These are phyloP conservation scores for Arnoldichthys spilopterus DNA, from an alignment of 2,797 vertebrate genomes.

Conservation along the genomic window DNA sequence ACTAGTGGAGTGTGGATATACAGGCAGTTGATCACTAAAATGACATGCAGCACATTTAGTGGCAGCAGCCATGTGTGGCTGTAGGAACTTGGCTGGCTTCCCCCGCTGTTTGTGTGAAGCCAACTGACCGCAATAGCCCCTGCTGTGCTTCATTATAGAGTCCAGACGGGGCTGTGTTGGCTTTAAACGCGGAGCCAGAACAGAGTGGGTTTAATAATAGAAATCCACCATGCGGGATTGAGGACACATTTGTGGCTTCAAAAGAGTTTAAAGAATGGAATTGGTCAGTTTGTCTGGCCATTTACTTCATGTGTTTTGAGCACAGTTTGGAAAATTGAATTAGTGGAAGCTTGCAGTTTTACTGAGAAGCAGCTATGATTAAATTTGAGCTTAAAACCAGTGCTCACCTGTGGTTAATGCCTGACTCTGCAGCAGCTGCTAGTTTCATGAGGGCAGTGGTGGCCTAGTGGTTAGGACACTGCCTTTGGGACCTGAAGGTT, in stretches of 20 bases:
- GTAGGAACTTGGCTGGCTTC: background rate
- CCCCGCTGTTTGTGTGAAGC: slow-evolving; percentile 5
- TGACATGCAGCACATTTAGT: too few species aligned
- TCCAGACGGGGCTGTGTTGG: slow-evolving; percentile 39
- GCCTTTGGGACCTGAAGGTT: too few species aligned
- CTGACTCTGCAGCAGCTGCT: background rate
- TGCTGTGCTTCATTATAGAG: slow-evolving; percentile 39
- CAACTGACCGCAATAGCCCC: slow-evolving; percentile 26
- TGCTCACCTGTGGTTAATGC: background rate
- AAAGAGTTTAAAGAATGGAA: background rate
- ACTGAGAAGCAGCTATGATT: background rate
- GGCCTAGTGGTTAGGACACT: too few species aligned
- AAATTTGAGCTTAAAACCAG: background rate
- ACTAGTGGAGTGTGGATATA: background rate
- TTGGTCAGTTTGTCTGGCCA: background rate
- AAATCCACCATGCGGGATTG: background rate
- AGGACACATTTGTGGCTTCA: slow-evolving; percentile 1
- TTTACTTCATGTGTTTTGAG: background rate
- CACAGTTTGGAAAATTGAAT: background rate
- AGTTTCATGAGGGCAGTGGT: background rate
- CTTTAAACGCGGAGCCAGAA: slow-evolving; percentile 8
- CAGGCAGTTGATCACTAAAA: background rate
- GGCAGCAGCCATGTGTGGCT: background rate
- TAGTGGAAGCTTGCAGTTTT: background rate
- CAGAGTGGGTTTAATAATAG: slow-evolving; percentile 8